Base-by-base conservation (phyloP, 2,888 invertebrate genomes). In the Drosophila trichaetosa region DNA sequence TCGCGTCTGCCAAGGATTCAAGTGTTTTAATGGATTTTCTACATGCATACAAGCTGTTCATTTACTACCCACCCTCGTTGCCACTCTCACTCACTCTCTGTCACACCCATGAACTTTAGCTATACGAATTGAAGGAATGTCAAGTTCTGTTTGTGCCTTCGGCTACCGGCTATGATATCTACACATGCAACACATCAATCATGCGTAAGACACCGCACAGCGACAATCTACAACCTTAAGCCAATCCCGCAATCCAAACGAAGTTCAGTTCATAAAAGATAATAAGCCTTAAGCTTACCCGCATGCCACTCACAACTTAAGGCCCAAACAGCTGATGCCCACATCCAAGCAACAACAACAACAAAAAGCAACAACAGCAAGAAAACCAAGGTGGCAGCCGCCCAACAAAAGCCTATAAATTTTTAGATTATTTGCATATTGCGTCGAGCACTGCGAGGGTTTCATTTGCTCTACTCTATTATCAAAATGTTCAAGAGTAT, bases 341-440 rank as follows among this genome's bases (percentile, higher is more conserved):
- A 24, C 56, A 42, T 61, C 38, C 49, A 46, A 54, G 24, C 58
- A 58, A 24, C 53, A 53, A 46, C 57, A 34, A 11, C 27, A 24
- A 31, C 42, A 48, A 24, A 33, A 48, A 11, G n/a, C 40, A 36
- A 18, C 64, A 53, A 31, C 8, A 46, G 46, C 34, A 57, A 21
- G 7, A 10, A 27, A 3, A 18, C 10, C 18, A 49, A 16, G 18
- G 36, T 34, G 36, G 21, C 67, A 53, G 61, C 69, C 46, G 46
- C 58, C 54, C 61, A 63, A 64, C 70, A 74, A 87, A 87, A 83
- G 87, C 87, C 89, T 87, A 92, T 92, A 91, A 91, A 91, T 91
- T 90, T 88, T 79, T 90, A 90, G 90, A 91, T 92, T 90, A 91
- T 91, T 91, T 91, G 91, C 91, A 91, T 91, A 92, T 91, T 92